Base-by-base conservation (phyloP, 2,113 vertebrate genomes). In the Chroicocephalus ridibundus region DNA sequence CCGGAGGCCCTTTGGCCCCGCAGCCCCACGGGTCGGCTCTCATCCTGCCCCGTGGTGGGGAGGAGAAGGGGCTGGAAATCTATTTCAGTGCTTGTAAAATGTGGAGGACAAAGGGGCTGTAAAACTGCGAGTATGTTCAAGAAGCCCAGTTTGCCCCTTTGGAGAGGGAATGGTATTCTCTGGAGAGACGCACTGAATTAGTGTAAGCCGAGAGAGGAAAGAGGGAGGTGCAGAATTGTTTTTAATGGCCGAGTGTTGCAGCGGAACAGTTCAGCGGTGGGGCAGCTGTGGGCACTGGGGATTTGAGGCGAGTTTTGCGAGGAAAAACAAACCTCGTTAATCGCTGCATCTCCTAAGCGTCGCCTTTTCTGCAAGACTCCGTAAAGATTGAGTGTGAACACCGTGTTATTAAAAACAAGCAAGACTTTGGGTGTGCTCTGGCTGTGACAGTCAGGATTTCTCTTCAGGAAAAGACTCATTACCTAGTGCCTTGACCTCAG, bases 401-500 rank as follows among this genome's bases (percentile, higher is more conserved):
- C 12, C 4, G 14, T 7, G 22, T 15, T 32, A 12, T 14, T 47
- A 13, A 49, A 52, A 52, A 11, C 44, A 31, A 44, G 81, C 24
- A 27, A 17, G 84, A 1, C 31, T 44, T 62, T 1, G 42, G 32
- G 46, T 88, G 40, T 3, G 0, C 74, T 90, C 52, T 44, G 52
- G 46, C 57, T 18, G 2, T 69, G 71, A 40, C 72, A 84, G 84
- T 31, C 65, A 49, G 82, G 79, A 74, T 81, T 93, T 86, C 90
- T 95, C n/a, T 81, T 58, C 88, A 90, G 86, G 95, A 95, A 93
- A 76, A 93, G 77, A 0, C 86, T 96, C 80, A 42, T 95, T 88
- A 62, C 64, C 65, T 34, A 5, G 65, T 72, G 86, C 71, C 72
- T 65, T 92, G 96, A 84, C 90, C 90, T 47, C 77, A 71, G 87